These are phyloP conservation scores for Eupithecia vulgata DNA, from an alignment of 2,888 invertebrate species.

Conservation along the genomic window DNA sequence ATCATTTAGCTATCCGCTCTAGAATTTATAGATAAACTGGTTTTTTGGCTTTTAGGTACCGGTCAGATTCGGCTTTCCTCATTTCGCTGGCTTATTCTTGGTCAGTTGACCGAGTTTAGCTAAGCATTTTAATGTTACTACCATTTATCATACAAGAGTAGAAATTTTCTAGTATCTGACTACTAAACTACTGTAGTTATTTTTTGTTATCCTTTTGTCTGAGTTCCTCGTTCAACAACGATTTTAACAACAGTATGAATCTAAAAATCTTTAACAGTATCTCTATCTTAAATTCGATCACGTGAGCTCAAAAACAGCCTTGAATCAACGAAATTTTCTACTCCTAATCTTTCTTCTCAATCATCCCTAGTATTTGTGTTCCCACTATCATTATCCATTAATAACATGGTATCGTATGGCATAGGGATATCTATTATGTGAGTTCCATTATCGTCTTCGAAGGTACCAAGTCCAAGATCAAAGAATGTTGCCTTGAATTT, in stretches of 20 bases:
- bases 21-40: slow-evolving; percentile 30
- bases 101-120: not conserved
- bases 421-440: not conserved
- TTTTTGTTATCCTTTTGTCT: not conserved
- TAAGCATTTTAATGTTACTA: not conserved
- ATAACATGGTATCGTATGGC: not conserved
- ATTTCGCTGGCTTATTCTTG: slow-evolving; percentile 6
- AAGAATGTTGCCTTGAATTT: slow-evolving; percentile 22
- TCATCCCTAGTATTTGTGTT: not conserved
- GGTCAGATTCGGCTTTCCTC: slow-evolving; percentile 3
- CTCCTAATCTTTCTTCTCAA: not conserved
- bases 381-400: not conserved
- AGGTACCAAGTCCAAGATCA: slow-evolving; percentile 13
- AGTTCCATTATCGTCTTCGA: not conserved
- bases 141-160: not conserved
- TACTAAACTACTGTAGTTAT: not conserved
- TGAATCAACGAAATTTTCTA: not conserved
- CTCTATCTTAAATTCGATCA: not conserved
- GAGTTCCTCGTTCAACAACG: not conserved
- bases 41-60: slow-evolving; percentile 20
- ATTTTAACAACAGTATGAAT: not conserved
- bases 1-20: slow-evolving; percentile 35
- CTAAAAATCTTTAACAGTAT: not conserved
- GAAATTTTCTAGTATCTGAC: not conserved
- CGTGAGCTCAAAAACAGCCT: not conserved